A percentile compares a stretch with the other conserved stretches of the same genome.
Evolutionary conservation across 2,113 vertebrate species (phyloP).

Genomic region (Rhinichthys klamathensis): DNA sequence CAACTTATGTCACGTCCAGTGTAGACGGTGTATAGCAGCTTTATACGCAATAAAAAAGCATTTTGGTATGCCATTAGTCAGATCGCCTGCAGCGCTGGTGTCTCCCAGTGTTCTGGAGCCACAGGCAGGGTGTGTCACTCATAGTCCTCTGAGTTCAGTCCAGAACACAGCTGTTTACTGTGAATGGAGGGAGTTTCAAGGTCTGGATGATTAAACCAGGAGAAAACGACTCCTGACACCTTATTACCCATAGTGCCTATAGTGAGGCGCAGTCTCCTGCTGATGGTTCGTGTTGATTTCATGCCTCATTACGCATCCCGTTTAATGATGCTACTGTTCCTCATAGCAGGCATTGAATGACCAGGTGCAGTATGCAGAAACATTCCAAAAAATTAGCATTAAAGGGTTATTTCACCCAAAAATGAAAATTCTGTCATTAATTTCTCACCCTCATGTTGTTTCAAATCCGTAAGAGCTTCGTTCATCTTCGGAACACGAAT

Average conservation of each 20-base stretch:
- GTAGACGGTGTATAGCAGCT: background rate
- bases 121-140: conserved; percentile 1
- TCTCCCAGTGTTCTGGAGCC: background rate
- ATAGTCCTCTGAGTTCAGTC: conserved; percentile 26
- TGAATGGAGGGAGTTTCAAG: conserved; percentile 70
- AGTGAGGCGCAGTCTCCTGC: conserved; percentile 63
- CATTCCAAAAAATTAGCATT: background rate
- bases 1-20: background rate
- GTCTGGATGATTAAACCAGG: conserved; percentile 77
- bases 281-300: conserved; percentile 80
- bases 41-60: background rate
- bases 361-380: conserved; percentile 39
- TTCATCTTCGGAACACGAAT: too few species aligned
- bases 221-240: conserved; percentile 76
- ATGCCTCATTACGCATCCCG: conserved; percentile 76
- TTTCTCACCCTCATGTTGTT: too few species aligned
- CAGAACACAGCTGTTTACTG: conserved; percentile 66
- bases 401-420: background rate
- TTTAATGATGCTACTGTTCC: conserved; percentile 75
- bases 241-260: conserved; percentile 77
- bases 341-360: conserved; percentile 62
- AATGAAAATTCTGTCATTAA: too few species aligned
- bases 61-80: background rate
- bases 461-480: too few species aligned
- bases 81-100: background rate